phyloP scores from a whole-genome alignment of 1,140 invertebrate species.

The Ditylenchus dipsaci region DNA sequence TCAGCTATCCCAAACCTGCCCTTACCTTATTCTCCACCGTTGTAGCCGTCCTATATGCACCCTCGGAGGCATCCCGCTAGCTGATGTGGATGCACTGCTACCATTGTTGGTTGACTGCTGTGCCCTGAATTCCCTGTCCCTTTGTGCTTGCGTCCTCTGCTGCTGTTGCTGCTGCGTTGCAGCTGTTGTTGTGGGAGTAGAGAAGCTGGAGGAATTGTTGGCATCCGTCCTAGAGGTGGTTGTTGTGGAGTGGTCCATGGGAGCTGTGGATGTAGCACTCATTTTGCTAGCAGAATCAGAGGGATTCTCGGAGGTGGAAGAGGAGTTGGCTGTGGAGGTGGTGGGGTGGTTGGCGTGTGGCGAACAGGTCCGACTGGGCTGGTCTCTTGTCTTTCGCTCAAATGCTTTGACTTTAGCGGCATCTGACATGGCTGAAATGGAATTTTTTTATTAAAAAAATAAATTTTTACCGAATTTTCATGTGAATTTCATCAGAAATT shows the following conservation, averaged over 20 bases:
- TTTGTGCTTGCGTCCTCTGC: background rate
- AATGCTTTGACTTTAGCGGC: conserved; percentile 18
- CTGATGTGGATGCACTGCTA: background rate
- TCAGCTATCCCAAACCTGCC: too few species aligned
- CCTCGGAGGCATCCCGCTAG: background rate
- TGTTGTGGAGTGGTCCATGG: background rate
- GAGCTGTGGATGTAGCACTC: background rate
- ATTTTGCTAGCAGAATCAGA: background rate
- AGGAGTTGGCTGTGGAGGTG: background rate
- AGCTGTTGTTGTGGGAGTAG: background rate
- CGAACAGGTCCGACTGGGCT: background rate
- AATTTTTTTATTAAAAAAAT: background rate
- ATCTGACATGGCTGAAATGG: conserved; percentile 20
- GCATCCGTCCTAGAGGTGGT: background rate
- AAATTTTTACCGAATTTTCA: too few species aligned
- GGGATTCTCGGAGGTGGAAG: background rate
- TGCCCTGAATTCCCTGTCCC: conserved; percentile 4
- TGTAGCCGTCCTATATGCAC: background rate
- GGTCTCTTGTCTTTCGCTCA: background rate
- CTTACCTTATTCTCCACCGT: background rate
- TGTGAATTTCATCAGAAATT: too few species aligned
- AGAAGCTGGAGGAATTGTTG: background rate
- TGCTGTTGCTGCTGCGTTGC: too few species aligned
- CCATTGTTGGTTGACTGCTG: conserved; percentile 2
- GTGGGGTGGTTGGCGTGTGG: background rate